Percentiles rank a stretch among this genome's conserved stretches.
phyloP scores from a whole-genome alignment of 2,797 vertebrate genomes.

The Pseudotriccus pelzelni region DNA sequence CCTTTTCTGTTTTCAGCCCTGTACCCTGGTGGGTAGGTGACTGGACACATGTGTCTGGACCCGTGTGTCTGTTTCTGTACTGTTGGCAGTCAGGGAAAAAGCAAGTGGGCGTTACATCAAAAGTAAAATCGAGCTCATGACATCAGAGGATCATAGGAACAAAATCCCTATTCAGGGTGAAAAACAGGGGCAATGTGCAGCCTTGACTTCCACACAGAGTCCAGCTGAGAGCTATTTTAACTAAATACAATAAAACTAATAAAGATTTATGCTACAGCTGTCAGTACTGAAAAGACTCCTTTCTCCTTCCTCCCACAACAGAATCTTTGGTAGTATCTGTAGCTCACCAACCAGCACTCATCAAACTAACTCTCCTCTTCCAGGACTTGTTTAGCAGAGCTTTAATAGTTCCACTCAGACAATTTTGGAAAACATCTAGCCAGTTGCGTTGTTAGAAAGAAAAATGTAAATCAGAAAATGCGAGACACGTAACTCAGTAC shows the following conservation, averaged over 20 bases:
- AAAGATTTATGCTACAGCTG: background rate
- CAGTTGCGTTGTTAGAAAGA: background rate
- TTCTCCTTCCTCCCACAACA: background rate
- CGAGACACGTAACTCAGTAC: background rate
- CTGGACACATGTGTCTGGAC: background rate
- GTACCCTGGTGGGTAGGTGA: background rate
- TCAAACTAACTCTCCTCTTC: background rate
- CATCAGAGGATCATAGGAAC: background rate
- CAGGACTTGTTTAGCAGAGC: background rate
- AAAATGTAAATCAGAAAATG: background rate
- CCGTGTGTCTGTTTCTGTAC: background rate
- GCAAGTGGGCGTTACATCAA: background rate
- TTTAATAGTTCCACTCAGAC: background rate
- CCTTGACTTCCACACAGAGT: background rate
- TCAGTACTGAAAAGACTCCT: background rate
- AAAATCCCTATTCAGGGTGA: constrained; percentile 34
- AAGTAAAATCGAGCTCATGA: background rate
- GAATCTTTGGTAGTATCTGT: background rate
- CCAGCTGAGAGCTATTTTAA: background rate
- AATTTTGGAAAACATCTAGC: background rate
- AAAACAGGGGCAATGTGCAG: background rate
- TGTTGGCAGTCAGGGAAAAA: background rate
- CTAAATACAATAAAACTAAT: constrained; percentile 3
- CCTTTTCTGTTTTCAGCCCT: background rate
- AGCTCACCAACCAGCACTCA: background rate